A percentile compares a stretch with the other conserved stretches of the same genome.
Evolutionary conservation across 2,113 vertebrate genomes (phyloP).

Genomic region (Pterocles burchelli): DNA sequence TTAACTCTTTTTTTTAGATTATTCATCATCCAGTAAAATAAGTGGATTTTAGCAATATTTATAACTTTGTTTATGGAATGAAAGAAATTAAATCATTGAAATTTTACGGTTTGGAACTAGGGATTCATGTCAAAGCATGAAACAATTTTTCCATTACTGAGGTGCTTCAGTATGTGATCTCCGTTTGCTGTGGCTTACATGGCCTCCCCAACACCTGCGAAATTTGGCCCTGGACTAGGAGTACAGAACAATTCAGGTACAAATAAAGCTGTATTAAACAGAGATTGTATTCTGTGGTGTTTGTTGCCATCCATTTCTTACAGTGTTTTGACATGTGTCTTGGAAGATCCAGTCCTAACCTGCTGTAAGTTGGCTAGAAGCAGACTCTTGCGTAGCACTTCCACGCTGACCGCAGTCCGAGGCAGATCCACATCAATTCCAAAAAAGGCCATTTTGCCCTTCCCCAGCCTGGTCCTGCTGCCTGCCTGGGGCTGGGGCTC

Average conservation of each 20-base stretch:
- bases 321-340: background rate
- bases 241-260: background rate
- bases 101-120: background rate
- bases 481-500: background rate
- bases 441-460: background rate
- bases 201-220: background rate
- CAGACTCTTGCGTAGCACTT: background rate
- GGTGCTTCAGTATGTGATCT: background rate
- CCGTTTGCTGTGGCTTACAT: background rate
- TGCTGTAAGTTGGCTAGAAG: background rate
- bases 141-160: background rate
- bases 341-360: background rate
- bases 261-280: background rate
- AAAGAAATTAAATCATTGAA: background rate
- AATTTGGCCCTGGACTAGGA: background rate
- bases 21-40: background rate
- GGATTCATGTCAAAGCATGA: background rate
- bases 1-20: background rate
- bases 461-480: background rate
- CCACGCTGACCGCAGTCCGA: background rate
- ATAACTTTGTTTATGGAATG: background rate
- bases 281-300: background rate
- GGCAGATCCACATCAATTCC: background rate
- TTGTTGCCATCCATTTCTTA: background rate
- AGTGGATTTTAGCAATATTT: conserved; percentile 15